Conservation (phyloP, 1,140 invertebrate genomes). For the Drosophila santomea region DNA sequence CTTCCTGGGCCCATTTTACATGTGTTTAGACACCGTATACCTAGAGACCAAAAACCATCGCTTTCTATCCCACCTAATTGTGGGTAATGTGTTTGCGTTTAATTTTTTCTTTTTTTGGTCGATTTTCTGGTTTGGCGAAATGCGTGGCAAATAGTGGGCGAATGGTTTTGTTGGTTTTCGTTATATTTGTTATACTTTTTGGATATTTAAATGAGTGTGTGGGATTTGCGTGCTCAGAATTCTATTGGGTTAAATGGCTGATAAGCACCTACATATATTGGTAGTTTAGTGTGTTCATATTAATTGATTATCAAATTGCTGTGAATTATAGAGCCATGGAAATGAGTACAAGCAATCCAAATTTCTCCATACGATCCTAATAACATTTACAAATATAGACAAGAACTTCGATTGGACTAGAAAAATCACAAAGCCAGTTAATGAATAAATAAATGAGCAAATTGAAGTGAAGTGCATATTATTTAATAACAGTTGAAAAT, state of each 20-base stretch:
- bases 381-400: neutral
- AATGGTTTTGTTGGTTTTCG: constrained; percentile 18
- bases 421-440: neutral
- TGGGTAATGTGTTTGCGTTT: constrained; percentile 38
- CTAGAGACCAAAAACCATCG: constrained; percentile 7
- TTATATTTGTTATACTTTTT: constrained; percentile 11
- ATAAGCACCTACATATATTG: constrained; percentile 30
- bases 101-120: constrained; percentile 8
- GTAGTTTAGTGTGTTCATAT: neutral
- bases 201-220: constrained; percentile 24
- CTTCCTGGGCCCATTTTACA: constrained; percentile 72
- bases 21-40: constrained; percentile 58
- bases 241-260: constrained; percentile 27
- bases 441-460: constrained; percentile 15
- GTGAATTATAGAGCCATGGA: too few relatives aligned
- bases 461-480: constrained; percentile 1
- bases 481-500: neutral
- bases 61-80: constrained; percentile 32
- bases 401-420: too few relatives aligned
- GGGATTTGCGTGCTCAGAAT: constrained; percentile 30
- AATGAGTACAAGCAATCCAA: too few relatives aligned
- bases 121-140: constrained; percentile 12
- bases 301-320: neutral
- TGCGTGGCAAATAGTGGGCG: constrained; percentile 31
- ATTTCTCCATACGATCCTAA: neutral